Percentiles rank a stretch among this genome's conserved stretches.
These are phyloP conservation scores for Cerastis rubricosa DNA, from an alignment of 2,888 invertebrate genomes.

Conservation along the genomic window DNA sequence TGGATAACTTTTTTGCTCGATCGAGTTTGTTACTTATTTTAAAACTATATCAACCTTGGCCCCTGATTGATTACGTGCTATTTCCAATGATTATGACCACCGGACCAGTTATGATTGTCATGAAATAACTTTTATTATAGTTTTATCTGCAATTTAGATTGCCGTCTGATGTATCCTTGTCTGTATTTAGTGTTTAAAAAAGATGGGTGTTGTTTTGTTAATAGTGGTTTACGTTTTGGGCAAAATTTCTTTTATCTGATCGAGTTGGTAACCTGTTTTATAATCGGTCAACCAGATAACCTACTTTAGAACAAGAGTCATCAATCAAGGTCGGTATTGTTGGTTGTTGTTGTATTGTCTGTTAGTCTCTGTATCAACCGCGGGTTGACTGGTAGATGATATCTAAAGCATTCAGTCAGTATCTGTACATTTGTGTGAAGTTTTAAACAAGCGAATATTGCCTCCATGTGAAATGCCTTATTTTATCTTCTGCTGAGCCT, in stretches of 20 bases:
- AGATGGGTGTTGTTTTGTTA: constrained; percentile 35
- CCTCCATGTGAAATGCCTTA: background rate
- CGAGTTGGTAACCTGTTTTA: background rate
- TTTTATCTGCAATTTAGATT: constrained; percentile 87
- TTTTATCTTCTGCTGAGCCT: too few species aligned
- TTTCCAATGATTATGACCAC: background rate
- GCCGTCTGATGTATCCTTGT: constrained; percentile 69
- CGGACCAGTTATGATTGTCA: background rate
- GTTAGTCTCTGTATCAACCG: background rate
- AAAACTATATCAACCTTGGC: background rate
- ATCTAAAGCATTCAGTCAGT: background rate
- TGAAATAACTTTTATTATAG: constrained; percentile 70
- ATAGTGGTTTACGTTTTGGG: background rate
- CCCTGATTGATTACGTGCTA: background rate
- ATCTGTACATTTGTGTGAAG: background rate
- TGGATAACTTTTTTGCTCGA: background rate
- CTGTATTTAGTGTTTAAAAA: constrained; percentile 75
- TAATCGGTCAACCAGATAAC: background rate
- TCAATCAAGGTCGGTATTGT: background rate
- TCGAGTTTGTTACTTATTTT: background rate
- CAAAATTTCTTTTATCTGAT: background rate
- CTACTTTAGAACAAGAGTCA: background rate
- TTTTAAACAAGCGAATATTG: background rate
- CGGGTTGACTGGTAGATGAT: background rate
- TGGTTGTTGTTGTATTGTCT: background rate